These are phyloP conservation scores for Blera fallax DNA, from an alignment of 2,888 invertebrate genomes.

Conservation along the genomic window DNA sequence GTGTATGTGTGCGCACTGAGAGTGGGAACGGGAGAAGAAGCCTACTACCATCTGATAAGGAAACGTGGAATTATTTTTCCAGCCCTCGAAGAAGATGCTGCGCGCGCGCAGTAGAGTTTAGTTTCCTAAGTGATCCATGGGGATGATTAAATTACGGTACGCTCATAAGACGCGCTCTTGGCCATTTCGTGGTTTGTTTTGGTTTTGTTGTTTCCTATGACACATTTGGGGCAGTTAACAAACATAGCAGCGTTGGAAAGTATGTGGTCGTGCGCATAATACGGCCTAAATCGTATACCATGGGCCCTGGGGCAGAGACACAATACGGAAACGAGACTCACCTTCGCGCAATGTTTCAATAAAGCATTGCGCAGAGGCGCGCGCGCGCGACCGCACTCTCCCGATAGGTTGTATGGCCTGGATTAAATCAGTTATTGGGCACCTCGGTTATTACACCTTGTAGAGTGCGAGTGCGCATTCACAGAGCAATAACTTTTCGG, in stretches of 20 bases:
- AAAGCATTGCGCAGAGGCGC: conserved; percentile 27
- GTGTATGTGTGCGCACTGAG: background rate
- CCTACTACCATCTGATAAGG: conserved; percentile 62
- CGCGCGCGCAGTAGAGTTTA: conserved; percentile 1
- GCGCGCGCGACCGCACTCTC: conserved; percentile 20
- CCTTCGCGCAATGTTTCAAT: conserved; percentile 64
- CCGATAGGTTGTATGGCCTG: conserved; percentile 27
- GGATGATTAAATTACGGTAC: conserved; percentile 65
- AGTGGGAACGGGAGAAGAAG: conserved; percentile 30
- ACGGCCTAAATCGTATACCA: conserved; percentile 34
- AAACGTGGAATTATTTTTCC: conserved; percentile 63
- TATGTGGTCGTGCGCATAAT: conserved; percentile 41
- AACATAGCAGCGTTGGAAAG: conserved; percentile 5
- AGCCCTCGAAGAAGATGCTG: conserved; percentile 47
- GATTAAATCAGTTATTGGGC: conserved; percentile 64
- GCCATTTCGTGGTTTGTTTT: background rate
- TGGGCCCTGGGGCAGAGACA: conserved; percentile 29
- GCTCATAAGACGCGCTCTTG: conserved; percentile 37
- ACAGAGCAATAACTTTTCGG: conserved; percentile 8
- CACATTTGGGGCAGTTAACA: conserved; percentile 55
- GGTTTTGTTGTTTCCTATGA: conserved; percentile 35
- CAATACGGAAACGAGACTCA: conserved; percentile 60
- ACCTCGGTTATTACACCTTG: conserved; percentile 68
- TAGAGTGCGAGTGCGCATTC: conserved; percentile 35
- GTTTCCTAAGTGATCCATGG: conserved; percentile 43